Conservation (phyloP, 2,113 vertebrate genomes). For the Trichomycterus rosablanca region DNA sequence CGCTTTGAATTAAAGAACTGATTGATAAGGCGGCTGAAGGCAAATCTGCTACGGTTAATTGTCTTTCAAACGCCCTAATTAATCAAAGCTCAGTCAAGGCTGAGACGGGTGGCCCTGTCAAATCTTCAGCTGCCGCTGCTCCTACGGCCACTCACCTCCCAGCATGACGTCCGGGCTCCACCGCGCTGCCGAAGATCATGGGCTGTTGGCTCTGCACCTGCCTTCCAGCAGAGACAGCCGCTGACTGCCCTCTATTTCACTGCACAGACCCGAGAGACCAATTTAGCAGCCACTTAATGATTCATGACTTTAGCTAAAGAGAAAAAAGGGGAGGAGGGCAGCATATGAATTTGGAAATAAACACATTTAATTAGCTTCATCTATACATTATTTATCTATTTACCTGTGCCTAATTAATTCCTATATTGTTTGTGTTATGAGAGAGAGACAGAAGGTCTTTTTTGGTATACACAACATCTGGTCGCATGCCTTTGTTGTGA, state of each 20-base stretch:
- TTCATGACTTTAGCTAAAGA: constrained; percentile 85
- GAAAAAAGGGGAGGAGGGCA: constrained; percentile 68
- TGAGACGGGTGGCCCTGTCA: constrained; percentile 81
- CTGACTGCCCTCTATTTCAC: constrained; percentile 74
- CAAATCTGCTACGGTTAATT: constrained; percentile 93
- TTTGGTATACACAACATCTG: constrained; percentile 72
- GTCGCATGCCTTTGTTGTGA: constrained; percentile 66
- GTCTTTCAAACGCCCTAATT: constrained; percentile 98
- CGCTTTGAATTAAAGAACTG: constrained; percentile 80
- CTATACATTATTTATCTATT: constrained; percentile 78
- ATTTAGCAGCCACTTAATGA: constrained; percentile 92
- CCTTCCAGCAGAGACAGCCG: constrained; percentile 72
- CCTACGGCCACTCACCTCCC: constrained; percentile 74
- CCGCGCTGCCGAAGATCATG: constrained; percentile 65
- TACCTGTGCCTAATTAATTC: constrained; percentile 70
- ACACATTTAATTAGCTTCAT: constrained; percentile 90
- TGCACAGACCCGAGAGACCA: constrained; percentile 77
- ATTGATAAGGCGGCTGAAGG: constrained; percentile 91
- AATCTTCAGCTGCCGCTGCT: constrained; percentile 52
- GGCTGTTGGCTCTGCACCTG: constrained; percentile 80
- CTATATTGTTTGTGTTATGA: constrained; percentile 61
- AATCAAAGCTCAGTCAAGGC: constrained; percentile 77
- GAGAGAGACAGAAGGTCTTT: constrained; percentile 48
- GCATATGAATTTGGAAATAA: constrained; percentile 91
- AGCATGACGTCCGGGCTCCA: constrained; percentile 76